phyloP scores from a whole-genome alignment of 2,888 invertebrate genomes.

The Teinopalpus imperialis region DNA sequence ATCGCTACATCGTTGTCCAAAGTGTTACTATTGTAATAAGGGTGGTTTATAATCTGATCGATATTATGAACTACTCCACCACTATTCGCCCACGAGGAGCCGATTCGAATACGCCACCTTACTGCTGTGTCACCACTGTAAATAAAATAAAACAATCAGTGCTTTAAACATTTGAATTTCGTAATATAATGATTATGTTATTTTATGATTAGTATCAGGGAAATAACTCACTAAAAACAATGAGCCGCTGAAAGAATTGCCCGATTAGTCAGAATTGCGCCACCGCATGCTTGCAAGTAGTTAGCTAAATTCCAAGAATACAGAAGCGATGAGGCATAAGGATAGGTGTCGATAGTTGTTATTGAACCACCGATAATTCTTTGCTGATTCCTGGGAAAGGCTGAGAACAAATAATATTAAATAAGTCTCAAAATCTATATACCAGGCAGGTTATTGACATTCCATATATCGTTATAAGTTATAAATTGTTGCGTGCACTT shows the following conservation, averaged over 20 bases:
- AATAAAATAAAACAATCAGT: constrained; percentile 21
- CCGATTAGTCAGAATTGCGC: constrained; percentile 19
- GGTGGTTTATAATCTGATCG: constrained; percentile 40
- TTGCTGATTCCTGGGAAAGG: constrained; percentile 28
- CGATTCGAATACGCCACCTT: constrained; percentile 47
- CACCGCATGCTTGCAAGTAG: constrained; percentile 41
- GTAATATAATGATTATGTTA: too few species aligned
- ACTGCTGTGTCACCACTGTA: constrained; percentile 37
- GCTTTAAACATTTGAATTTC: too few species aligned
- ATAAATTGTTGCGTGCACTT: too few species aligned
- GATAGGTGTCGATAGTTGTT: constrained; percentile 38
- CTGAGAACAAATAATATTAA: constrained; percentile 21
- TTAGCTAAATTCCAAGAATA: constrained; percentile 29
- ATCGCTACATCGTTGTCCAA: constrained; percentile 53
- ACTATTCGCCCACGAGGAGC: constrained; percentile 48
- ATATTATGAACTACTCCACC: constrained; percentile 42
- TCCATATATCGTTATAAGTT: too few species aligned
- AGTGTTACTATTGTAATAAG: constrained; percentile 41
- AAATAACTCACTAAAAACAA: constrained; percentile 22
- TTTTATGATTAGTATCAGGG: too few species aligned
- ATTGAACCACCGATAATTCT: constrained; percentile 42
- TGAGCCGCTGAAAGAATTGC: constrained; percentile 23
- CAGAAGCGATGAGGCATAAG: constrained; percentile 36
- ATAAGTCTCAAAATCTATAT: too few species aligned
- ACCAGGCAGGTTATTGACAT: too few species aligned